Base-by-base conservation (phyloP, 2,888 invertebrate species). In the Nomada fabriciana region DNA sequence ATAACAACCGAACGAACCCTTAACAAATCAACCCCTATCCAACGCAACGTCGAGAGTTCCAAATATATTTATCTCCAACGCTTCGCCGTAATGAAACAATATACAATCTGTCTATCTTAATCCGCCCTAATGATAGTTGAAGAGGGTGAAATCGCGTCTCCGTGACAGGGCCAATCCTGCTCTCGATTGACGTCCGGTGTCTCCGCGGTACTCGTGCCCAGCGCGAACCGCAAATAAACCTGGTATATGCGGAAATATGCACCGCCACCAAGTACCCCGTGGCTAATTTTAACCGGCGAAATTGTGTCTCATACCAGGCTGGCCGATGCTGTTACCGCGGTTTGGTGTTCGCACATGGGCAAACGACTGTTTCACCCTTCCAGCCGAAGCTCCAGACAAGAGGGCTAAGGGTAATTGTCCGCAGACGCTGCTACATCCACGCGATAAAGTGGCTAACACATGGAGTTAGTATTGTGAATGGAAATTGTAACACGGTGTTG, bases 201-300 rank as follows among this genome's bases (percentile, higher is more conserved):
- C 86, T 87, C 87, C 86, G 63, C 71, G 85, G 84, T 77, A 84
- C 89, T 88, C 82, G 86, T 87, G 87, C 88, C 86, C 85, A 85
- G 85, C 86, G 83, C 86, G 84, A 65, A 89, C 88, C 91, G 88
- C 92, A 92, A 92, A 92, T 92, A 92, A 92, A 92, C 90, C 86
- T 84, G 89, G 90, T 92, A 91, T 91, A 92, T 92, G 91, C 92
- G 92, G 92, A 92, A 92, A 92, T 92, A 92, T 92, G 92, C 89
- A 91, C 90, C 90, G 88, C 90, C 87, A 90, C 90, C 87, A 87
- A 91, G 88, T 89, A 91, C 89, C 90, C 91, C 89, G 87, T 86
- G 79, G 85, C 89, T 92, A 92, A 91, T 88, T 91, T 92, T 92
- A 91, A 88, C 86, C 85, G 83, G 86, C 89, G 89, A 92, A 92